A percentile compares a stretch with the other conserved stretches of the same genome.
These are phyloP conservation scores for Baryphthengus martii DNA, from an alignment of 2,113 vertebrate genomes.

Conservation along the genomic window DNA sequence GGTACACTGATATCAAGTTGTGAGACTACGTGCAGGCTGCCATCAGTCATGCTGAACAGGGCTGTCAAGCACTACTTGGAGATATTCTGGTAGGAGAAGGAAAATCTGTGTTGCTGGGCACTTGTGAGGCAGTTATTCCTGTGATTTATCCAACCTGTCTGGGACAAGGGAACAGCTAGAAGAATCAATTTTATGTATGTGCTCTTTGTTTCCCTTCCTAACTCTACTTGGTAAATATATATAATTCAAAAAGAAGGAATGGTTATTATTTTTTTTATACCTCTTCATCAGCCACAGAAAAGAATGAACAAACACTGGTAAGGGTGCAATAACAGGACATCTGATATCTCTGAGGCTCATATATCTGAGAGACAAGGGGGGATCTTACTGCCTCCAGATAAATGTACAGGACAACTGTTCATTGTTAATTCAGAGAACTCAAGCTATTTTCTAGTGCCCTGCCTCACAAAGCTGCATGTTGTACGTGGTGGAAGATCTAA, in stretches of 20 bases:
- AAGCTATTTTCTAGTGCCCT: neutral
- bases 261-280: neutral
- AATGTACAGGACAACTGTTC: neutral
- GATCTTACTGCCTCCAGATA: neutral
- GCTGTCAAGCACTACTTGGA: neutral
- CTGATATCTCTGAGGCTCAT: neutral
- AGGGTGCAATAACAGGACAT: neutral
- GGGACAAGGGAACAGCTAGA: neutral
- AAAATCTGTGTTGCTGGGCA: neutral
- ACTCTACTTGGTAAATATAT: neutral
- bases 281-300: neutral
- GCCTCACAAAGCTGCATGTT: neutral
- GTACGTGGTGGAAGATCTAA: neutral
- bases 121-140: neutral
- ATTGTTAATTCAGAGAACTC: neutral
- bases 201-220: neutral
- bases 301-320: neutral
- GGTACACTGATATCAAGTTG: neutral
- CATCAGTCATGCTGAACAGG: neutral
- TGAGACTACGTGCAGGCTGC: neutral
- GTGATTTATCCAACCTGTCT: neutral
- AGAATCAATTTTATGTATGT: neutral
- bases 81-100: neutral
- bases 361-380: neutral
- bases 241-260: neutral